Evolutionary conservation across 2,888 invertebrate genomes (phyloP), one percentile per base, ranked within the genome.

Genomic region (Volucella zonaria): DNA sequence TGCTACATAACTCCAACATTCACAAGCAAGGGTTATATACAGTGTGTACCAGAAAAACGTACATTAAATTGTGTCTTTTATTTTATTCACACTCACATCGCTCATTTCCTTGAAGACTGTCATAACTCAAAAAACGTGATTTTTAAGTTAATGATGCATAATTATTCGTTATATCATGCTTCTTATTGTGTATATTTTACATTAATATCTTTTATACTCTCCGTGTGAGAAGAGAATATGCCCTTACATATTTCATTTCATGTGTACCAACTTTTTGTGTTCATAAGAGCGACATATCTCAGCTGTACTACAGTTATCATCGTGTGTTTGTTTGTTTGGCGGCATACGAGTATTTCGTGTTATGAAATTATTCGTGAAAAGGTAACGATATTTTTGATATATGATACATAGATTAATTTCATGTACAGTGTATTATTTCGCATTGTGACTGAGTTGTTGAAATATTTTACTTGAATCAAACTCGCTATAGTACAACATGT

Each of bases 281-380:
- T 45, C 31, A 56, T 52, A 78, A 78, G 47, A 70, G 64, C 66
- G 71, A 66, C 71, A 70, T 64, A 78, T 47, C 70, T 64, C 31
- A 56, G 71, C 58, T 78, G 43, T 66, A 47, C 58, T 43, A 71
- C 56, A 49, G 62, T 51, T 14, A 58, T 51, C 62, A 58, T 79
- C 52, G 58, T 59, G 58, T 71, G 18, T 38, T 58, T 45, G 64
- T 51, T 71, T 47, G 42, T 59, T 73, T 73, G 61, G 54, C 40
- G 51, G 52, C 73, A 66, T n/a, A n/a, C n/a, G n/a, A n/a, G n/a
- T 74, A 74, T 74, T 75, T 71, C 64, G 58, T 66, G 56, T 70
- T 64, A 42, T 66, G 71, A 64, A 56, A 64, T 79, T 66, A 14
- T 64, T 71, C 59, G 49, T 79, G 58, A 73, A 62, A 73, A 73